These are phyloP conservation scores for Pelosia muscerda DNA, from an alignment of 2,888 invertebrate genomes.

Conservation along the genomic window DNA sequence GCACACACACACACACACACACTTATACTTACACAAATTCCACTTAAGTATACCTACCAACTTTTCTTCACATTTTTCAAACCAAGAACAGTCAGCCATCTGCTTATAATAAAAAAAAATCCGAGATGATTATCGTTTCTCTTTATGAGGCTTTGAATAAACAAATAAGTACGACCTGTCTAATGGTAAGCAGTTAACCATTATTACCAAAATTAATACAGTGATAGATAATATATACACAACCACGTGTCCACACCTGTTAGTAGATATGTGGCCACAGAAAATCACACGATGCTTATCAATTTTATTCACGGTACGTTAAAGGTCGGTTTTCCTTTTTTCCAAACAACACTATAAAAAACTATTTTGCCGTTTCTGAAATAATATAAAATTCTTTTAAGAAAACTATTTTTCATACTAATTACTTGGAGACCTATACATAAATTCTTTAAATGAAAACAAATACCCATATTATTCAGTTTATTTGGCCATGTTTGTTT, in stretches of 20 bases:
- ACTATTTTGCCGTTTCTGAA: no score
- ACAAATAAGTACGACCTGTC: not conserved
- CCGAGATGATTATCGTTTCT: not conserved
- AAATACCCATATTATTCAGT: not conserved
- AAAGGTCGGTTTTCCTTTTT: constrained; percentile 1
- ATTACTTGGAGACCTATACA: no score
- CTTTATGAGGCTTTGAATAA: not conserved
- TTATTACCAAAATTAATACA: not conserved
- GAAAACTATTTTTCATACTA: no score
- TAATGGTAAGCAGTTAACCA: not conserved
- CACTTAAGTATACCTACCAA: not conserved
- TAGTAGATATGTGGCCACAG: not conserved
- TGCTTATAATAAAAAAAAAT: not conserved
- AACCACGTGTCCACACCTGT: not conserved
- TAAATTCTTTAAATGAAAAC: not conserved
- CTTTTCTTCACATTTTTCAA: not conserved
- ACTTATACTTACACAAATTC: not conserved
- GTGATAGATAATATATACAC: constrained; percentile 2
- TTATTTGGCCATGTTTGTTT: not conserved
- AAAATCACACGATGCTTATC: constrained; percentile 5
- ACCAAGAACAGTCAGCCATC: not conserved
- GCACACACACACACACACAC: not conserved
- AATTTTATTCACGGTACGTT: not conserved
- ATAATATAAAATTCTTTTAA: no score
- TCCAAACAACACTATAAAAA: not conserved